Evolutionary conservation across 2,888 invertebrate genomes (phyloP), one percentile per base, ranked within the genome.

Genomic region (Eledone cirrhosa): DNA sequence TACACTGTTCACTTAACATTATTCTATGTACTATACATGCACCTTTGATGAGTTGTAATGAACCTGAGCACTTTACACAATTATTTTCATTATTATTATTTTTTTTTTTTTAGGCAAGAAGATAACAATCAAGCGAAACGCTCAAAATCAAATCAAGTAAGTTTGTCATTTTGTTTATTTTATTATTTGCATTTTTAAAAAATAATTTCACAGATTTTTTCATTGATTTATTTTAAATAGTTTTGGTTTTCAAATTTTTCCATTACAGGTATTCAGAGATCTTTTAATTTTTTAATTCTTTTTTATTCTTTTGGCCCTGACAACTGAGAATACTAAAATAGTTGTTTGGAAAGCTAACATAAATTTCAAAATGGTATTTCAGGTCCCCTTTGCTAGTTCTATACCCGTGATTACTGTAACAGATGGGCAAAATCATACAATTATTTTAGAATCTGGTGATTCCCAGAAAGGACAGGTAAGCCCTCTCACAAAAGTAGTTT

Each of bases 381-480:
- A 41, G 41, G 41, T 41, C 41, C 41, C 41, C 41, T 72, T 31
- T n/a, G 29, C 29, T 22, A 29, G 72, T 41, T 79, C 80, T 53
- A 82, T 83, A 19, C 86, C 87, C 29, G 83, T 85, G 31, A 87
- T 87, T 65, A 86, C 84, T 67, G 83, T 87, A n/a, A 85, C 85
- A 72, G 86, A 87, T 81, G 87, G 86, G 74, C 83, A 83, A 77
- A 83, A 84, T 29, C 83, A 84, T n/a, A 84, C 83, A 7, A 81
- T 83, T 19, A 83, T 81, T 22, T 67, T 77, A 19, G 33, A 33
- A 19, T 67, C 78, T n/a, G 69, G n/a, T 19, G 59, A 47, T 48
- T n/a, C 24, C 24, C 78, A 67, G 48, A 78, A 48, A 48, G 48
- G 27, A 72, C 41, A 72, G 41, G 72, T 72, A 22, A 72, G 72